Percentiles rank a stretch among this genome's conserved stretches.
phyloP scores from a whole-genome alignment of 2,797 vertebrate species.

The Loriculus beryllinus region DNA sequence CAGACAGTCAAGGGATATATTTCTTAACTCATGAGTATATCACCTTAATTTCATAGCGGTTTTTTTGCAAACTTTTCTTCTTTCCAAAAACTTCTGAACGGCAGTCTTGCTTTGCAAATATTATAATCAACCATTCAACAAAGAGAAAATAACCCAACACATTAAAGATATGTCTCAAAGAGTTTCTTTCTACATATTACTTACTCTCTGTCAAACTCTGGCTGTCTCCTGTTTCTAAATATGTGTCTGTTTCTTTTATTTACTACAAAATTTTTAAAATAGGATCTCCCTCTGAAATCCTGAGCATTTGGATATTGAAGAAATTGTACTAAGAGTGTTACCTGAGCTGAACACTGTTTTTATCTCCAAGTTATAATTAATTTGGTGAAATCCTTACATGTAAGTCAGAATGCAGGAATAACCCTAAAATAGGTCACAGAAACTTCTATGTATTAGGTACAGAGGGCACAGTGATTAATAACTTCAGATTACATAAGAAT shows the following conservation, averaged over 20 bases:
- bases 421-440: background rate
- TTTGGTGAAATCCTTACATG: background rate
- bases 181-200: background rate
- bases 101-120: background rate
- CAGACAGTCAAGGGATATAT: background rate
- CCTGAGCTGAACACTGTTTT: background rate
- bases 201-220: background rate
- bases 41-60: background rate
- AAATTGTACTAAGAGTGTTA: background rate
- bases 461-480: background rate
- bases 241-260: background rate
- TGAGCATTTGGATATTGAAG: background rate
- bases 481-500: background rate
- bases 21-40: background rate
- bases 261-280: background rate
- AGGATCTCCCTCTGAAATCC: background rate
- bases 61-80: background rate
- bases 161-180: background rate
- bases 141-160: background rate
- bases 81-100: background rate
- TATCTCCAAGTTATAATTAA: background rate
- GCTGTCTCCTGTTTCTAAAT: background rate
- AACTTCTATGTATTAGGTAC: background rate
- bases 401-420: background rate
- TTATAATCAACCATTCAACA: background rate